Conservation (phyloP, 1,140 invertebrate species). For the Carposina sasakii region DNA sequence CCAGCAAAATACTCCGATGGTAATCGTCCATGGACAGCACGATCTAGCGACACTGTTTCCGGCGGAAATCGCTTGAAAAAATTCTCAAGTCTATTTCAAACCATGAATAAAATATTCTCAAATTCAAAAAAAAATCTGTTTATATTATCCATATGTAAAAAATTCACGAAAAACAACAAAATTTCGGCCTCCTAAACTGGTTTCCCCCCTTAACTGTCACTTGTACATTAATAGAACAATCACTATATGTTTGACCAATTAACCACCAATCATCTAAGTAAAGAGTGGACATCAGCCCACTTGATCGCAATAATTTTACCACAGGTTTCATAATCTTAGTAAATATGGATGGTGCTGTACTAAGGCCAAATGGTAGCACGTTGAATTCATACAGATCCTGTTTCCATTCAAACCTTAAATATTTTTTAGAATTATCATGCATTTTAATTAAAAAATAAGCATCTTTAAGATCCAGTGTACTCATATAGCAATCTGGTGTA, state of each 20-base stretch:
- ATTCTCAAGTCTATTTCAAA: too few relatives aligned
- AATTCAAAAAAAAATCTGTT: too few relatives aligned
- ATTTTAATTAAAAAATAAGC: conserved; percentile 2
- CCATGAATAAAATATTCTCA: too few relatives aligned
- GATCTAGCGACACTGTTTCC: too few relatives aligned
- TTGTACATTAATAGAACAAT: background rate
- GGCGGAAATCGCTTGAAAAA: too few relatives aligned
- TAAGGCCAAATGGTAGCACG: conserved; percentile 1
- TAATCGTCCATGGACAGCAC: too few relatives aligned
- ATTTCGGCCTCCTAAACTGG: too few relatives aligned
- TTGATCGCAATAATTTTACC: background rate
- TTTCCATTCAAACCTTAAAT: background rate
- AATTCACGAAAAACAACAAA: too few relatives aligned
- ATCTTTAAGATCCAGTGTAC: conserved; percentile 4
- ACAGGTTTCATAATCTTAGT: conserved; percentile 8
- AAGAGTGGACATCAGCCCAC: background rate
- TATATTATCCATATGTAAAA: too few relatives aligned
- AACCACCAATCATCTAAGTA: conserved; percentile 3
- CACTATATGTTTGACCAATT: background rate
- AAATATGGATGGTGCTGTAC: conserved; percentile 2
- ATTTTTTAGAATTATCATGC: background rate
- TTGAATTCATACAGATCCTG: conserved; percentile 3
- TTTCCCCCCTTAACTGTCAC: too few relatives aligned
- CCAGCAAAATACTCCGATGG: too few relatives aligned
- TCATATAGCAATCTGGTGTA: conserved; percentile 5